Base-by-base conservation (phyloP, 2,888 invertebrate species). In the Amorpha juglandis region DNA sequence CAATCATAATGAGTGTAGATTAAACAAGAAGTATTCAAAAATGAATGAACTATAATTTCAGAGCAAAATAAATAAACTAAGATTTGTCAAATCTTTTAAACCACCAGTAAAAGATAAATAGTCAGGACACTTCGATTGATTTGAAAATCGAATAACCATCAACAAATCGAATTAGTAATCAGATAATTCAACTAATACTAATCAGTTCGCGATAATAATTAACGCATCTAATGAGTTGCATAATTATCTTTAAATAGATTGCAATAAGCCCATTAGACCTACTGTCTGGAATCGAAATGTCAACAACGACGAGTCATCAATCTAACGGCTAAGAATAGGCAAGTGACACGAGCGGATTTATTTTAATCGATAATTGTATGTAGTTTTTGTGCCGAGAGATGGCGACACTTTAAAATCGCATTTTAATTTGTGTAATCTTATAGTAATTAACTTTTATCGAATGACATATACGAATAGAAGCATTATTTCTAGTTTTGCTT, bases 311-410 rank as follows among this genome's bases (percentile, higher is more conserved):
- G 70, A 73, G 69, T 72, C 58, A 65, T 63, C 73, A 63, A 62
- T 69, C 65, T 63, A 52, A 47, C 62, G 47, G 69, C 71, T 77
- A 66, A 68, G 75, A 80, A 80, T 80, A 79, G 71, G 69, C 66
- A 65, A 19, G 19, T 19, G 58, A 68, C 65, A 64, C 71, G 71
- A 70, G 71, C 33, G 64, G 70, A 71, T 71, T 71, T 71, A 71
- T 76, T 71, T 76, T 71, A 72, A 67, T 74, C 78, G 78, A 73
- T 58, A 58, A 58, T 38, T 38, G 38, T 58, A 58, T 42, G 19
- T 14, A 16, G 42, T 42, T 58, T n/a, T 1, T 58, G 42, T 12
- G 11, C 6, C 38, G 38, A 58, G 42, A 58, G 58, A 58, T 38
- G 58, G 58, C 58, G 58, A 19, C 19, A 38, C 6, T 38, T 12